Evolutionary conservation across 2,797 vertebrate genomes (phyloP), one percentile per base, ranked within the genome.

Genomic region (Mionectes olivaceus): DNA sequence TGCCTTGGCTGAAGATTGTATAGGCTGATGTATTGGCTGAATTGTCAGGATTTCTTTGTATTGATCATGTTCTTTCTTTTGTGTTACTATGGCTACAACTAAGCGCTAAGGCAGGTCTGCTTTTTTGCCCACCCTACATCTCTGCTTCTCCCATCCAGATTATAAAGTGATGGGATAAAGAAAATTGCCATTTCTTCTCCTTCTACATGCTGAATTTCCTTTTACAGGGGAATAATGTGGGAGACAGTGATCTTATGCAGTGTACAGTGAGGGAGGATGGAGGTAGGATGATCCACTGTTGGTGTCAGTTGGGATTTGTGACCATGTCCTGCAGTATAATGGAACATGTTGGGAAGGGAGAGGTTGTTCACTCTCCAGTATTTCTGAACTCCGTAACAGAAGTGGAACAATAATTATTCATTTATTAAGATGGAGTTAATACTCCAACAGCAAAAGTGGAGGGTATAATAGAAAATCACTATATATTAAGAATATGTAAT

Each of bases 261-360:
- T 9, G 10, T 67, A 47, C 24, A 49, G 16, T 23, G 53, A 57
- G 10, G 7, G 43, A 32, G 21, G 39, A 22, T 15, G 9, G 19
- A 41, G 28, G 9, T 57, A 43, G 43, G 12, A 11, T 50, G 18
- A 39, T 92, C 9, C 25, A 1, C 13, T n/a, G 30, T 55, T 1
- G 0, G 5, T 41, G 11, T 77, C 65, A 68, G 5, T 53, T 83
- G 50, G 24, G 33, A 67, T 14, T 64, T 80, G 15, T 28, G 13
- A 3, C 33, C 1, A 0, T 46, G n/a, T 87, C 43, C 43, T 70
- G 33, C 33, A 32, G 25, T 47, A 7, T 39, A 35, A 12, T 3
- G 16, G 18, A 43, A 59, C 28, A 3, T 12, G 19, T 37, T 82
- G 9, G 41, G 11, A 5, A 5, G 47, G 11, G 16, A 47, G 25